Evolutionary conservation across 2,113 vertebrate genomes (phyloP).

Genomic region (Maccullochella peelii): DNA sequence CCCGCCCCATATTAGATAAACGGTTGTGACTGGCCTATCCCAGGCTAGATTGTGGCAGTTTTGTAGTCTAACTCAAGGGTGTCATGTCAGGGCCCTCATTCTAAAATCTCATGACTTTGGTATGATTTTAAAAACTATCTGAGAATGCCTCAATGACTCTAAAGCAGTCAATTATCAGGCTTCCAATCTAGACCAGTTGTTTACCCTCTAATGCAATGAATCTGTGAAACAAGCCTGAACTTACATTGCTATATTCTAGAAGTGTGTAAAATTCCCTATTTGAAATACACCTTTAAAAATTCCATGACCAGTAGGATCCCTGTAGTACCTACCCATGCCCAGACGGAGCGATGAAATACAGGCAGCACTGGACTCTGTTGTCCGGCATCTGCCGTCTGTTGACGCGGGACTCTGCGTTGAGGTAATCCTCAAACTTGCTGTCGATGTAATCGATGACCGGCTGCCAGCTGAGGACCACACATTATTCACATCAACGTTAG

Average conservation of each 20-base stretch:
- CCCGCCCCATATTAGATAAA: too few species aligned
- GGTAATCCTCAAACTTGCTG: conserved; percentile 97
- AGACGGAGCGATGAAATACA: conserved; percentile 98
- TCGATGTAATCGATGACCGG: conserved; percentile 97
- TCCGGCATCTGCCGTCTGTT: conserved; percentile 97
- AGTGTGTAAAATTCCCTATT: neutral
- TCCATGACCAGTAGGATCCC: too few species aligned
- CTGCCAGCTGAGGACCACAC: conserved; percentile 89
- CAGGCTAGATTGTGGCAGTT: neutral
- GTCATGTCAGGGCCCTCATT: too few species aligned
- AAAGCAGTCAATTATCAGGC: neutral
- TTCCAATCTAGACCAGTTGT: neutral
- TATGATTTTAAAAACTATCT: too few species aligned
- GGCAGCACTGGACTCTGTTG: conserved; percentile 94
- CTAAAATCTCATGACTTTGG: neutral
- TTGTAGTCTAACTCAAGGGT: neutral
- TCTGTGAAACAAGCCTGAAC: neutral
- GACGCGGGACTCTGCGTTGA: conserved; percentile 96
- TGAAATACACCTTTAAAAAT: neutral
- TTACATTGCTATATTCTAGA: neutral
- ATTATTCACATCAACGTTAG: neutral
- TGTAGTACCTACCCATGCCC: conserved; percentile 91
- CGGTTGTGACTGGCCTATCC: too few species aligned
- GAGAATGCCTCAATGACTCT: neutral
- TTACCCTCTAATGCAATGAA: too few species aligned